Evolutionary conservation across 2,113 vertebrate species (phyloP), one percentile per base, ranked within the genome.

Genomic region (Oncorhynchus keta): DNA sequence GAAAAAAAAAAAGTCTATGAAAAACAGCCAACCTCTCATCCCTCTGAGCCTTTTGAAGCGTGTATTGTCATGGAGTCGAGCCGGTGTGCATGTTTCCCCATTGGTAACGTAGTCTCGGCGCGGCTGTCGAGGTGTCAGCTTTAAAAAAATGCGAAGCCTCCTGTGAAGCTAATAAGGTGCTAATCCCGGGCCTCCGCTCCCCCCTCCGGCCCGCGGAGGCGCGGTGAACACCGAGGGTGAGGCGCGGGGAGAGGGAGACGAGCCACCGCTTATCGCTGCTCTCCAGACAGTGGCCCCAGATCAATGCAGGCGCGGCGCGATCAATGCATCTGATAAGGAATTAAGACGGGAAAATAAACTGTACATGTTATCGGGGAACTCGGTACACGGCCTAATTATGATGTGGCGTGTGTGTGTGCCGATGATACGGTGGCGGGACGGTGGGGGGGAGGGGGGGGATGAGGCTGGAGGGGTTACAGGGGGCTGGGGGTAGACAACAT

Each of bases 291-390:
- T 92, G 93, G 95, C 93, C 95, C 94, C 95, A 94, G 96, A 98
- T 98, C 97, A 96, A 96, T 96, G 96, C 91, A 96, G 95, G 95
- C 92, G 93, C 95, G 91, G 94, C 90, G 93, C 94, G 95, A 97
- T 98, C 96, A 95, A 98, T 98, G 95, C 97, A 96, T 97, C 96
- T 96, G 97, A 98, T 98, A 97, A 97, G 93, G 96, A 97, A 98
- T 97, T 97, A 97, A 97, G 97, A 88, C 76, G 80, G 49, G 81
- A 84, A 96, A 96, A 95, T 97, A 96, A 97, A 97, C 95, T 97
- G 96, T 95, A 96, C 94, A 94, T 94, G 96, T 95, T 97, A 97
- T 97, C 95, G 93, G 49, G 49, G 49, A 7, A 62, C 59, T n/a
- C 20, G n/a, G 18, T 62, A 22, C 59, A 62, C 1, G 18, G 59